Evolutionary conservation across 2,888 invertebrate genomes (phyloP), one percentile per base, ranked within the genome.

Genomic region (Cloeon dipterum): DNA sequence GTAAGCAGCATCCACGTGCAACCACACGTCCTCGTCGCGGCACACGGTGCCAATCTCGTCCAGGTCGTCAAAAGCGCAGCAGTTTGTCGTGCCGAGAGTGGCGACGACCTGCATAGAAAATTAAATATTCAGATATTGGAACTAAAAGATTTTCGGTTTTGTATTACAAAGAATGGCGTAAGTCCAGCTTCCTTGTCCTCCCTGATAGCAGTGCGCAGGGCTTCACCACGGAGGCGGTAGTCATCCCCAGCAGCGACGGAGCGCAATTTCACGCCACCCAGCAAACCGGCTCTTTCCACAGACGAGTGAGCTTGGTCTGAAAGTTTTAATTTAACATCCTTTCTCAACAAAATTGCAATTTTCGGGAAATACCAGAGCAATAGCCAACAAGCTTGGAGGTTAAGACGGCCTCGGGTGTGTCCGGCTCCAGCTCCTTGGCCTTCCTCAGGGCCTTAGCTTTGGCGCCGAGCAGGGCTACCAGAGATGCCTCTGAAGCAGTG

Each of bases 1-100:
- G 54, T 96, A 96, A 1, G 94, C 93, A 0, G 93, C 94, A 53
- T 96, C 96, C 3, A 96, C 79, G 55, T 96, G 96, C 5, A 91
- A 60, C 94, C 94, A 96, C 3, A 94, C 54, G 38, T 68, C 62
- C 41, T 68, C 66, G n/a, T 61, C 58, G 46, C 68, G 68, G 49
- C 88, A 79, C n/a, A 94, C 74, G n/a, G 74, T 71, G 0, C 91
- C 91, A 35, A 98, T 65, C 61, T 93, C 91, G 23, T 76, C 73
- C 26, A 96, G 52, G 37, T 70, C 68, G 57, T 96, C 96, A 51
- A 94, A 98, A 0, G 91, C 78, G 52, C 93, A 93, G 0, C 86
- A 83, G n/a, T 79, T 79, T 1, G 96, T 98, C 2, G 94, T 93
- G 4, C 96, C 96, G 40, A 96, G 61, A 1, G 96, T 94, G 3